These are phyloP conservation scores for Tridacna crocea DNA, from an alignment of 2,888 invertebrate species.

Conservation along the genomic window DNA sequence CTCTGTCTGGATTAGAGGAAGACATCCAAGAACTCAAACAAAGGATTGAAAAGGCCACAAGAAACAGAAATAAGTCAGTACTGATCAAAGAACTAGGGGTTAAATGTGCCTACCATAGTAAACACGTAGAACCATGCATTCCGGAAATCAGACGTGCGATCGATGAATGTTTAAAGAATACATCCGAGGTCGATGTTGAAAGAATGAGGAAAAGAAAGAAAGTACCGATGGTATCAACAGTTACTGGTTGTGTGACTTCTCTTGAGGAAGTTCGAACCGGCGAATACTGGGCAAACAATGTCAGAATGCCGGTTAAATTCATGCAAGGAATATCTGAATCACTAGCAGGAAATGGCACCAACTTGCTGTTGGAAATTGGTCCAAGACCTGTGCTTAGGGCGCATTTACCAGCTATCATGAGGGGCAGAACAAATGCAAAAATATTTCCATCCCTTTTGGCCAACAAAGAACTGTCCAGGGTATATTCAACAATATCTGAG, in stretches of 20 bases:
- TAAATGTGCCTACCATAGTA: slow-evolving; percentile 1
- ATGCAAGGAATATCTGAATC: slow-evolving; percentile 58
- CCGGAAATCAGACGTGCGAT: slow-evolving; percentile 38
- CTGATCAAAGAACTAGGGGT: not conserved
- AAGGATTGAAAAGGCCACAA: not conserved
- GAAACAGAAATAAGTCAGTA: not conserved
- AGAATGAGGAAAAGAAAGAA: not conserved
- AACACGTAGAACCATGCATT: slow-evolving; percentile 30
- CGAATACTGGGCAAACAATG: slow-evolving; percentile 73
- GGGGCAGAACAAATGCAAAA: too few relatives aligned
- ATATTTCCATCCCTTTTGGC: not conserved
- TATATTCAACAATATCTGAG: not conserved
- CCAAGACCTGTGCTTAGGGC: slow-evolving; percentile 66
- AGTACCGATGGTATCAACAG: slow-evolving; percentile 42
- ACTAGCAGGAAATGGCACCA: slow-evolving; percentile 31
- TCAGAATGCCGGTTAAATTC: slow-evolving; percentile 70
- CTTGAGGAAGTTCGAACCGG: slow-evolving; percentile 52
- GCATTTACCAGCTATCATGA: slow-evolving; percentile 32
- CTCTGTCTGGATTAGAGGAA: slow-evolving; percentile 65
- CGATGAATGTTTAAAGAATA: not conserved
- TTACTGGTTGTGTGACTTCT: slow-evolving; percentile 58
- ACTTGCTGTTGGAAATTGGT: slow-evolving; percentile 74
- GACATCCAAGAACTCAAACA: not conserved
- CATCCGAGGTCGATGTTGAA: not conserved
- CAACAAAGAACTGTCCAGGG: not conserved